Evolutionary conservation across 2,797 vertebrate species (phyloP).

Genomic region (Falco novaeseelandiae): DNA sequence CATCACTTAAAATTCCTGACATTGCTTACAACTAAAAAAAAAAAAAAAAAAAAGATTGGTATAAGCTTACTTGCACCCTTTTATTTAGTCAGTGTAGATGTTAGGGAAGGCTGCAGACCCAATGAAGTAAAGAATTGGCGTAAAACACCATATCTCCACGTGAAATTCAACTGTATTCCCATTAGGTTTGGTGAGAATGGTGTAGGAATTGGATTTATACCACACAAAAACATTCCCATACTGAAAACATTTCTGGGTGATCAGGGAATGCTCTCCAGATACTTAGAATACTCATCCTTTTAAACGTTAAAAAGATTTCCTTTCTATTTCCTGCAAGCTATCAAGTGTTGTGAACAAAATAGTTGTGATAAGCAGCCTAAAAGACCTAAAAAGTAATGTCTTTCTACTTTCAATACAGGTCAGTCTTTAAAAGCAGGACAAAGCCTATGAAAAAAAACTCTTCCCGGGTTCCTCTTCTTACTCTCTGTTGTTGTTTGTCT

Average conservation of each 20-base stretch:
- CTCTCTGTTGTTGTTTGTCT: not conserved
- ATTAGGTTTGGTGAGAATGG: not conserved
- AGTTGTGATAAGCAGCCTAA: not conserved
- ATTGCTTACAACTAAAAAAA: not conserved
- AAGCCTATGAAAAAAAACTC: not conserved
- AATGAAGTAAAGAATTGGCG: not conserved
- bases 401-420: not conserved
- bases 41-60: not conserved
- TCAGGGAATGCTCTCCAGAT: not conserved
- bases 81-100: not conserved
- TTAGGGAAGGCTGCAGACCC: not conserved
- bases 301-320: not conserved
- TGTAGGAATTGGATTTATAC: not conserved
- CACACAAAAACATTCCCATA: not conserved
- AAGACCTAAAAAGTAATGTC: not conserved
- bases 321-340: not conserved
- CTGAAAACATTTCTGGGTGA: not conserved
- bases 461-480: not conserved
- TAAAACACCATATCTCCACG: not conserved
- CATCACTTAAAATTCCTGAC: not conserved
- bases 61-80: not conserved
- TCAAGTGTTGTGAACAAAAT: not conserved
- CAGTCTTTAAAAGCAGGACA: not conserved
- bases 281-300: not conserved
- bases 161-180: not conserved